These are phyloP conservation scores for Cryptops parisi DNA, from an alignment of 2,888 invertebrate species.

Conservation along the genomic window DNA sequence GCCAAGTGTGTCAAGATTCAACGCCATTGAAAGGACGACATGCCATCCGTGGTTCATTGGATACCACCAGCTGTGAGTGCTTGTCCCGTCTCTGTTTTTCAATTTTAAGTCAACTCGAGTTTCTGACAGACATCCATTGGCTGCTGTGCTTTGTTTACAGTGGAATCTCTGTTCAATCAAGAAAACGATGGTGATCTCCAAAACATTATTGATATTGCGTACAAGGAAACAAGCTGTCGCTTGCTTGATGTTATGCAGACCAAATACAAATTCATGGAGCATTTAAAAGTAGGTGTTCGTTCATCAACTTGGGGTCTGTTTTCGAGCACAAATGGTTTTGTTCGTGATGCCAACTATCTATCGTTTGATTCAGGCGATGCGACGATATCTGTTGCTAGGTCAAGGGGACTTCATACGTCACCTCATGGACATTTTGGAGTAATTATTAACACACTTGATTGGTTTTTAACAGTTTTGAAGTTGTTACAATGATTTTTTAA, in stretches of 20 bases:
- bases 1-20: slow-evolving; percentile 73
- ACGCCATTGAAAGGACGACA: slow-evolving; percentile 26
- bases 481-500: background rate
- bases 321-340: background rate
- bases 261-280: slow-evolving; percentile 77
- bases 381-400: slow-evolving; percentile 77
- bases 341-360: too few relatives aligned
- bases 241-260: slow-evolving; percentile 72
- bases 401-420: slow-evolving; percentile 94
- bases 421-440: slow-evolving; percentile 82
- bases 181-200: slow-evolving; percentile 64
- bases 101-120: background rate
- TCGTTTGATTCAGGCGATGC: slow-evolving; percentile 58
- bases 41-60: slow-evolving; percentile 22
- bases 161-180: slow-evolving; percentile 45
- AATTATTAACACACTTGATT: slow-evolving; percentile 30
- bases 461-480: background rate
- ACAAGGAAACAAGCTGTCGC: slow-evolving; percentile 69
- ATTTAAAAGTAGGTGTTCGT: slow-evolving; percentile 46
- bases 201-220: slow-evolving; percentile 65
- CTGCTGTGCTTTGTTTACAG: slow-evolving; percentile 29
- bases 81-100: background rate
- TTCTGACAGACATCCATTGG: too few relatives aligned
- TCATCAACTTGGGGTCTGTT: background rate
- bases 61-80: slow-evolving; percentile 18